These are phyloP conservation scores for Lepidochrysops patricia DNA, from an alignment of 2,888 invertebrate genomes.

Conservation along the genomic window DNA sequence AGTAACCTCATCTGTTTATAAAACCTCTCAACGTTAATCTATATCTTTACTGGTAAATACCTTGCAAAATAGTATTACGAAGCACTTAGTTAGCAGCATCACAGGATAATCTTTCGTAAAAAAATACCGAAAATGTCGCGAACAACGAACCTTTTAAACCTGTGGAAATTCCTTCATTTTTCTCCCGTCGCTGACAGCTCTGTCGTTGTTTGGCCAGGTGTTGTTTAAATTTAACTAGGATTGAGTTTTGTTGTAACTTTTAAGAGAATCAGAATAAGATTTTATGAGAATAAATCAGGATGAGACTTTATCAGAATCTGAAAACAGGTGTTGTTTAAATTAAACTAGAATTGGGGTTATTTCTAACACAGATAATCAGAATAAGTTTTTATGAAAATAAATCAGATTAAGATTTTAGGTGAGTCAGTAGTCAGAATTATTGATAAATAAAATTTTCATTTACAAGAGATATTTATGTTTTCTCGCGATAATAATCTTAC, in stretches of 20 bases:
- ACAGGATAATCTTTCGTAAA: background rate
- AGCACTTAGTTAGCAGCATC: background rate
- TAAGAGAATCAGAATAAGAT: no score
- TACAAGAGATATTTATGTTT: no score
- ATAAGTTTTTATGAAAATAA: no score
- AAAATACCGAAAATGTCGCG: background rate
- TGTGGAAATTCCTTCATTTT: slow-evolving; percentile 3
- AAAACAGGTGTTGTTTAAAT: no score
- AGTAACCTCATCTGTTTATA: background rate
- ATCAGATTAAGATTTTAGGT: no score
- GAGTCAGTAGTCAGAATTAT: no score
- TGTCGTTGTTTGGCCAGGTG: background rate
- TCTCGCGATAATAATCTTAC: no score
- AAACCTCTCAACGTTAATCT: background rate
- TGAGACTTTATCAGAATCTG: no score
- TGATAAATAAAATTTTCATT: no score
- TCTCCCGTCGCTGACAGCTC: background rate
- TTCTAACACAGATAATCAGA: no score
- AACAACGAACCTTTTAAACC: slow-evolving; percentile 1
- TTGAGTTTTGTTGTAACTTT: background rate
- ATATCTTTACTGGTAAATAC: background rate
- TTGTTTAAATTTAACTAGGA: background rate
- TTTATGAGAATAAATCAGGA: no score
- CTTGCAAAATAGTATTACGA: background rate
- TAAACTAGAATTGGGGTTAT: no score